phyloP scores from a whole-genome alignment of 2,888 invertebrate genomes.

The Meloe dianella region DNA sequence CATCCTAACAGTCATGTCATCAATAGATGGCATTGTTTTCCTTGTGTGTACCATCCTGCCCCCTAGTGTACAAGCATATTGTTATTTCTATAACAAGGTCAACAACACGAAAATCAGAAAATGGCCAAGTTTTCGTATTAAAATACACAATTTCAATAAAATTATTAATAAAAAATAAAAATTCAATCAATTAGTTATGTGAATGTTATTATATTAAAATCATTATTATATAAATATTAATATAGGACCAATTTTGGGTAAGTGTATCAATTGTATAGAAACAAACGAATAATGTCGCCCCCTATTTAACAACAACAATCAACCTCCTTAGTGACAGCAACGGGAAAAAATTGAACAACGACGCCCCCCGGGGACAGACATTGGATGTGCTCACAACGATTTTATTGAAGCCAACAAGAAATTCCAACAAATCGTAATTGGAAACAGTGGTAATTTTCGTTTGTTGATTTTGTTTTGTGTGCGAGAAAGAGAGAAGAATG shows the following conservation, averaged over 20 bases:
- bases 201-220: constrained; percentile 17
- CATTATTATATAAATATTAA: not conserved
- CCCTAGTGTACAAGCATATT: not conserved
- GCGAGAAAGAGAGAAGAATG: too few species aligned
- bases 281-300: constrained; percentile 9
- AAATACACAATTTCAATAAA: constrained; percentile 10
- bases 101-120: constrained; percentile 53
- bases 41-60: not conserved
- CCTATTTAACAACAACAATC: constrained; percentile 10
- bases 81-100: constrained; percentile 58
- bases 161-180: constrained; percentile 35
- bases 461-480: not conserved
- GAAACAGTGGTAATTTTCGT: not conserved
- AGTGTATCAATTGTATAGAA: not conserved
- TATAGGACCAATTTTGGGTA: not conserved
- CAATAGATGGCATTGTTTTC: not conserved
- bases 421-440: not conserved
- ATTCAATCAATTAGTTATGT: constrained; percentile 41
- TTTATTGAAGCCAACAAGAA: not conserved
- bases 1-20: not conserved
- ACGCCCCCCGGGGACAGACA: not conserved
- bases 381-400: not conserved
- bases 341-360: not conserved
- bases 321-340: constrained; percentile 7
- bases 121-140: constrained; percentile 38